A percentile compares a stretch with the other conserved stretches of the same genome.
phyloP scores from a whole-genome alignment of 1,140 invertebrate genomes.

The Diachasmimorpha longicaudata region DNA sequence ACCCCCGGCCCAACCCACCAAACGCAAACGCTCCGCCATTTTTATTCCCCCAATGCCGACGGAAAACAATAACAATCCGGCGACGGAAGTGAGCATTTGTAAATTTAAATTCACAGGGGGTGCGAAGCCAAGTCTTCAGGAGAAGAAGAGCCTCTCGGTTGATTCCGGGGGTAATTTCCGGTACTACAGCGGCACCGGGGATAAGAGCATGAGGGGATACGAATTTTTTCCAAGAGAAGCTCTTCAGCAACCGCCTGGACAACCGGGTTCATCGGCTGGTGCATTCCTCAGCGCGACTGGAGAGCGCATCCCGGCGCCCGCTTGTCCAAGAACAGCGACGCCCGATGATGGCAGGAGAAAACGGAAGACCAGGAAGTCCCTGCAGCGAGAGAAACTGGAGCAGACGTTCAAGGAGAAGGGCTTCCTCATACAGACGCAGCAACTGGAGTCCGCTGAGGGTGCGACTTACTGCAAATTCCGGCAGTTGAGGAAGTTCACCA shows the following conservation, averaged over 20 bases:
- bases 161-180: constrained; percentile 85
- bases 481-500: constrained; percentile 88
- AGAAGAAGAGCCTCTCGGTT: constrained; percentile 89
- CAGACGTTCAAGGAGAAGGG: constrained; percentile 92
- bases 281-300: constrained; percentile 63
- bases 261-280: constrained; percentile 58
- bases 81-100: constrained; percentile 86
- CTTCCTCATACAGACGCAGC: constrained; percentile 91
- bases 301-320: constrained; percentile 62
- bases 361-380: constrained; percentile 78
- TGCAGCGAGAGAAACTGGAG: constrained; percentile 86
- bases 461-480: constrained; percentile 93
- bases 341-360: constrained; percentile 67
- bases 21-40: constrained; percentile 79
- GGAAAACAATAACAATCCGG: constrained; percentile 75
- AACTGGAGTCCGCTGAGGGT: constrained; percentile 88
- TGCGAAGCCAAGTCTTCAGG: constrained; percentile 83
- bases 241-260: constrained; percentile 66
- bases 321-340: constrained; percentile 38
- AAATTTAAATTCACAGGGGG: constrained; percentile 93
- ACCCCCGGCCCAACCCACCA: constrained; percentile 61
- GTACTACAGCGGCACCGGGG: constrained; percentile 78
- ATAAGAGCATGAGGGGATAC: constrained; percentile 77
- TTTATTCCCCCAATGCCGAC: constrained; percentile 80
- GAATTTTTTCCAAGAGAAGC: constrained; percentile 77